A percentile compares a stretch with the other conserved stretches of the same genome.
Conservation (phyloP, 2,113 vertebrate genomes). For the Mirounga angustirostris region DNA sequence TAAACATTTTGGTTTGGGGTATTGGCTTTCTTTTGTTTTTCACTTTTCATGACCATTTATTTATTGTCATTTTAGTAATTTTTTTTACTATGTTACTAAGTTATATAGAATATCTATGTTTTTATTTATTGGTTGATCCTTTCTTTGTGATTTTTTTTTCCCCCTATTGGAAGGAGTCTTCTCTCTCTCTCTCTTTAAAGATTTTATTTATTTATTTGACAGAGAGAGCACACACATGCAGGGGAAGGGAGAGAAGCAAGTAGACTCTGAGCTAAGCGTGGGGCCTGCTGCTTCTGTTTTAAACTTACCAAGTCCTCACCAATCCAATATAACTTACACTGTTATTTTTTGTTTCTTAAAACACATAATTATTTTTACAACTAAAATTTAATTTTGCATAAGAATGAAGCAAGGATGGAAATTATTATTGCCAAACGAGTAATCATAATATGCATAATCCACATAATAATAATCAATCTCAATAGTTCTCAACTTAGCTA, state of each 20-base stretch:
- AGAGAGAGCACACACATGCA: neutral
- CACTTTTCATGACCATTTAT: neutral
- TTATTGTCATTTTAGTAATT: neutral
- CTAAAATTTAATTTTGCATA: neutral
- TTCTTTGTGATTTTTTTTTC: neutral
- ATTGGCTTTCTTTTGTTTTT: neutral
- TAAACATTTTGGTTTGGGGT: neutral
- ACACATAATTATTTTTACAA: neutral
- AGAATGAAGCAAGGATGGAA: neutral
- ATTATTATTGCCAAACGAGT: neutral
- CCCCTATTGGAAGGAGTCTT: neutral
- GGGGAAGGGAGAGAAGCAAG: neutral
- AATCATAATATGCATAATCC: neutral
- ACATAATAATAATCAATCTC: neutral
- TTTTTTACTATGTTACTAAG: neutral
- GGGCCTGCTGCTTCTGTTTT: neutral
- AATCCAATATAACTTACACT: neutral
- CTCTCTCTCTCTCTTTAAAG: neutral
- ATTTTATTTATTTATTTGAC: neutral
- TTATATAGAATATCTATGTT: neutral
- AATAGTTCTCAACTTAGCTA: neutral
- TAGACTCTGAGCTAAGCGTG: neutral
- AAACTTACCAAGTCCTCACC: neutral
- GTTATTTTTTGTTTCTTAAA: neutral
- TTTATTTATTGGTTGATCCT: neutral